Base-by-base conservation (phyloP, 2,113 vertebrate genomes). In the Scomber colias region DNA sequence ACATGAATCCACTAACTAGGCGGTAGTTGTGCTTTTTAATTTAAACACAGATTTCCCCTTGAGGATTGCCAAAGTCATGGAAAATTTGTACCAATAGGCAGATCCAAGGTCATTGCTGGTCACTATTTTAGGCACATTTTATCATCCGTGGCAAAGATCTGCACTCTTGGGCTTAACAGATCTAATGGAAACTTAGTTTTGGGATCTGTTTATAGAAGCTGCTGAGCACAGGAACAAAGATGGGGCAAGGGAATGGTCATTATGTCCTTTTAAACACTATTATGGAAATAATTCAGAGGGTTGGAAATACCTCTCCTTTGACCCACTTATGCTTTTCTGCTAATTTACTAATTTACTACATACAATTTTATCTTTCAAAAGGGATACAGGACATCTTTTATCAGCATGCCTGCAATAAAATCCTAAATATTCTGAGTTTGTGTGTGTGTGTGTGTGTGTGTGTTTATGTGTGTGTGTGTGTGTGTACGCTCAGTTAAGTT, bases 101-200 rank as follows among this genome's bases (percentile, higher is more conserved):
- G 50, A 75, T 86, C 80, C 74, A 73, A 92, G 91, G 91, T 94
- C 91, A 91, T 11, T n/a, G 4, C 61, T 68, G 69, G 63, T 3
- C 75, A 71, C 92, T 92, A 94, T 92, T 94, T 94, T 79, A 87
- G 88, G 88, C 81, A 55, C 49, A 73, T 78, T 83, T 78, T 63
- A 82, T 89, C 73, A 84, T 79, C 19, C 46, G 31, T 86, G 48
- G 68, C 79, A 83, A 48, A 67, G 71, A 59, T 84, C 56, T 56
- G 77, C 64, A 78, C 92, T 86, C 90, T 80, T 81, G 91, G 93
- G 88, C 74, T 84, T 85, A 45, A 84, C 63, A 82, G 79, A 88
- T 90, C 69, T 46, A 86, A 88, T 90, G 91, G 90, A 92, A 91
- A 92, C 81, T 80, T 45, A 7, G 65, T 89, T 79, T 71, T 49